Evolutionary conservation across 2,888 invertebrate genomes (phyloP), one percentile per base, ranked within the genome.

Genomic region (Trisateles emortualis): DNA sequence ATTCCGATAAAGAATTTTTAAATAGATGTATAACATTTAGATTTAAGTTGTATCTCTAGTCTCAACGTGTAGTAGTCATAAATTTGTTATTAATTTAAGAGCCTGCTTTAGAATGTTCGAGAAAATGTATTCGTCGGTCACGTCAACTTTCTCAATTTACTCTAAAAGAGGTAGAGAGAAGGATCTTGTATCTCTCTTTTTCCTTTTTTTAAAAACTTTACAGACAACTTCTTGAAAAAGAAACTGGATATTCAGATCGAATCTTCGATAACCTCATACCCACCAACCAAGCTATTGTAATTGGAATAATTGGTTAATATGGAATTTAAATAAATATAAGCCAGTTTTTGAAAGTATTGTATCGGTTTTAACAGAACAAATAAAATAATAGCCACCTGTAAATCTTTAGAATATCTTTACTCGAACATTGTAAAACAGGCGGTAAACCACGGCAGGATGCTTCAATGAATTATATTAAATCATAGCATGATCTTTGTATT

Each of bases 21-120:
- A 72, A 69, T 61, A 68, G 57, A 42, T 44, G 33, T 67, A 32
- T 76, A 75, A 74, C 67, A 54, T 64, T 72, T 80, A 76, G 76
- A 38, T 74, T 75, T 86, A 87, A 84, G 83, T 84, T 89, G 79
- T 87, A 84, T 81, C 76, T 91, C 91, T 91, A 91, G 91, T 91
- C 91, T 87, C 84, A 84, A 86, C 73, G 77, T 79, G 79, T 86
- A 78, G 74, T 88, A 88, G 87, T 88, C 83, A 85, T 90, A 87
- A 33, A 83, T 81, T 85, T 79, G 78, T 79, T 78, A 80, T 79
- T 73, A 74, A 63, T 68, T 74, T 81, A 76, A 41, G 42, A 19
- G n/a, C 40, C 36, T 38, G 29, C 36, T 30, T 36, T 14, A 39
- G 8, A 13, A 24, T 17, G 9, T 39, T 10, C 11, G 35, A 42